Evolutionary conservation across 2,113 vertebrate genomes (phyloP).

Genomic region (pig (Sus scrofa)): DNA sequence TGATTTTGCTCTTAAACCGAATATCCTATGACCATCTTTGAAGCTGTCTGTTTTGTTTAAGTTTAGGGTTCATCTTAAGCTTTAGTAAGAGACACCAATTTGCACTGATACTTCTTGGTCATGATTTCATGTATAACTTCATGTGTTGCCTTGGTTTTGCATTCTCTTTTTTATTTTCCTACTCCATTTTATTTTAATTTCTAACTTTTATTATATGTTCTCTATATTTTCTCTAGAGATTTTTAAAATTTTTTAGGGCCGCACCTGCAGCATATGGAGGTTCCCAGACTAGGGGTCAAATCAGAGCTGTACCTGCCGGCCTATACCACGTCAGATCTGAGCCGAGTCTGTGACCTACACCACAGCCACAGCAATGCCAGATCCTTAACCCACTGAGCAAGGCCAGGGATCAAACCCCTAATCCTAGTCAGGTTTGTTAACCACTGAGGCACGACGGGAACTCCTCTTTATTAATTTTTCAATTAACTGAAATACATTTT

Average conservation of each 20-base stretch:
- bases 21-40: neutral
- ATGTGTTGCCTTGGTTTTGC: neutral
- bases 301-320: too few species aligned
- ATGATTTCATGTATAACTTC: neutral
- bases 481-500: neutral
- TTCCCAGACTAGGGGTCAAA: too few species aligned
- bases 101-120: neutral
- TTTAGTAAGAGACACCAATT: neutral
- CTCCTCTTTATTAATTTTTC: neutral
- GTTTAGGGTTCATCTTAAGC: neutral
- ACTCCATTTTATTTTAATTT: neutral
- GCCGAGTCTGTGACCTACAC: too few species aligned
- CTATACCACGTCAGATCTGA: too few species aligned
- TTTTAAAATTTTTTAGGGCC: too few species aligned
- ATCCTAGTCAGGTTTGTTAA: too few species aligned
- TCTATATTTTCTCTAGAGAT: neutral
- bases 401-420: too few species aligned
- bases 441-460: too few species aligned
- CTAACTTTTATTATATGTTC: neutral
- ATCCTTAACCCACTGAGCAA: too few species aligned
- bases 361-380: too few species aligned
- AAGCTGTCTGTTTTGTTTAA: neutral
- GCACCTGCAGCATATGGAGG: too few species aligned
- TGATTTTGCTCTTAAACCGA: neutral
- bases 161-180: neutral